Conservation (phyloP, 30 jellyfish, hydroid and myxozoan genomes). For the Aurelia sp. region DNA sequence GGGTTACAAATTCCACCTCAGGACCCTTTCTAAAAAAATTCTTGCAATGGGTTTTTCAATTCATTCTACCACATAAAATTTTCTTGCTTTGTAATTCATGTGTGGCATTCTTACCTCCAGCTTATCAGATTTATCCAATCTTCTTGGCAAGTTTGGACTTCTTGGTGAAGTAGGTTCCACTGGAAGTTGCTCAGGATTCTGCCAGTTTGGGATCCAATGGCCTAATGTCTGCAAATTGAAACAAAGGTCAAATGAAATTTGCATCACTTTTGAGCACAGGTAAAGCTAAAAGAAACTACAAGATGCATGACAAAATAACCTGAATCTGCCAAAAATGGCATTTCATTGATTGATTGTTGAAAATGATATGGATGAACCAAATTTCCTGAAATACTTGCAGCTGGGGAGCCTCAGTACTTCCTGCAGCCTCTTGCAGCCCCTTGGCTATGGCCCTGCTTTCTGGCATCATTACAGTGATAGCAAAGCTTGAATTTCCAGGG, state of each 20-base stretch:
- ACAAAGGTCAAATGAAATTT: neutral
- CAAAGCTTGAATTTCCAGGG: too few species aligned
- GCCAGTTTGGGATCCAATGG: conserved; percentile 63
- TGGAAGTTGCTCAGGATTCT: conserved; percentile 48
- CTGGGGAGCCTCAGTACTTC: too few species aligned
- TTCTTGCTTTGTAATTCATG: neutral
- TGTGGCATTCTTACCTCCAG: conserved; percentile 36
- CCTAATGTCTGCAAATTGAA: conserved; percentile 32
- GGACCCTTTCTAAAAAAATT: too few species aligned
- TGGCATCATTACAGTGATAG: too few species aligned
- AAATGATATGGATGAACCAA: neutral
- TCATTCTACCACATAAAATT: too few species aligned
- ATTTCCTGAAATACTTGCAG: neutral
- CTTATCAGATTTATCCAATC: conserved; percentile 74
- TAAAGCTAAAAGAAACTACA: too few species aligned
- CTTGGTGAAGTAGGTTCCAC: conserved; percentile 54
- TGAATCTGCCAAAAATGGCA: neutral
- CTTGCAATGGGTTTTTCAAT: too few species aligned
- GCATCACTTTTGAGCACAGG: too few species aligned
- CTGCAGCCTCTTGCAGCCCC: too few species aligned
- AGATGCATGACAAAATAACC: neutral
- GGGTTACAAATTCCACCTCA: too few species aligned
- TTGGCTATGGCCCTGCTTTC: too few species aligned
- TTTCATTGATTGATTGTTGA: neutral
- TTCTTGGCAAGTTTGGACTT: conserved; percentile 65